These are phyloP conservation scores for Thymelicus lineola DNA, from an alignment of 2,888 invertebrate genomes.

Conservation along the genomic window DNA sequence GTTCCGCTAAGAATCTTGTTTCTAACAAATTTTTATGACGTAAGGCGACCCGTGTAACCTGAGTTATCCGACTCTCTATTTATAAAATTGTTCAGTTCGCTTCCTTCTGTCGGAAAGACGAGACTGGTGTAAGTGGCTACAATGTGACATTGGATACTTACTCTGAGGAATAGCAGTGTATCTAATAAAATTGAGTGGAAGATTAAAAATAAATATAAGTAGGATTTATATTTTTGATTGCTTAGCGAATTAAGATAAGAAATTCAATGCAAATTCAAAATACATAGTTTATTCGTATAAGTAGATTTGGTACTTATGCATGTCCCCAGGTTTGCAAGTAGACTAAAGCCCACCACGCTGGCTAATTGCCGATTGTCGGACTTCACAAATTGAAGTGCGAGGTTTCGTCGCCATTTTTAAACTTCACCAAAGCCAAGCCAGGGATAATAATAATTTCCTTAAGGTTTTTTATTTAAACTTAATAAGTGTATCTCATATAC, in stretches of 20 bases:
- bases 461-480: no score
- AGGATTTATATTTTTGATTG: not conserved
- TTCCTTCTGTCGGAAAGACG: conserved; percentile 65
- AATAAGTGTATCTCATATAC: no score
- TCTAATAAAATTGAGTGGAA: conserved; percentile 4
- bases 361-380: not conserved
- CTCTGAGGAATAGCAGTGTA: conserved; percentile 1
- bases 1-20: conserved; percentile 76
- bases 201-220: conserved; percentile 6
- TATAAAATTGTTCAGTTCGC: conserved; percentile 66
- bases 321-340: no score
- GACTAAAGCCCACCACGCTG: no score
- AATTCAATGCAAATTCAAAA: no score
- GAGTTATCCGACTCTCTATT: conserved; percentile 68
- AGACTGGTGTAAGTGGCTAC: conserved; percentile 56
- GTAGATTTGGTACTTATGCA: no score
- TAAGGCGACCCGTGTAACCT: conserved; percentile 66
- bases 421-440: no score
- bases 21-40: conserved; percentile 71
- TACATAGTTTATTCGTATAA: no score
- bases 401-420: no score
- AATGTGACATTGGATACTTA: conserved; percentile 14
- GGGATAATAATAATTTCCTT: no score
- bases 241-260: not conserved
- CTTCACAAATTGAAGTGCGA: no score